Percentiles rank a stretch among this genome's conserved stretches.
phyloP scores from a whole-genome alignment of 1,140 invertebrate genomes.

The Mamestra configurata region DNA sequence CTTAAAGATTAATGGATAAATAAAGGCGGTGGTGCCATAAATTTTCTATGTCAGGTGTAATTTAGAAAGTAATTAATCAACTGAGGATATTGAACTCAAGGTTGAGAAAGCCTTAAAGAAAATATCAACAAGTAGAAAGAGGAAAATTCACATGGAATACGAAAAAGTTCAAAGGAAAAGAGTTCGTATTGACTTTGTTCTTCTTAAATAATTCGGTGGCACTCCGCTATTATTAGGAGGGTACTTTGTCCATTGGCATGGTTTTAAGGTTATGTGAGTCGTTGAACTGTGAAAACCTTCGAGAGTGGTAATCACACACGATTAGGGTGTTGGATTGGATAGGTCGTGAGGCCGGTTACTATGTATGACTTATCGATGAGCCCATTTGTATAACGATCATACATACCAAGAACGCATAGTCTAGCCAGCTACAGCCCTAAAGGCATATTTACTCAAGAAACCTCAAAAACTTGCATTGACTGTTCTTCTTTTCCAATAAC shows the following conservation, averaged over 20 bases:
- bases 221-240: background rate
- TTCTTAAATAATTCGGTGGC: no score
- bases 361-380: background rate
- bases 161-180: background rate
- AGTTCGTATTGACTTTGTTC: background rate
- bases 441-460: no score
- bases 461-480: no score
- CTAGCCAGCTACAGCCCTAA: no score
- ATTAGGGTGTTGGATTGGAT: background rate
- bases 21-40: background rate
- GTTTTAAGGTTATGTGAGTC: background rate
- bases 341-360: background rate
- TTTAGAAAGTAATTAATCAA: constrained; percentile 24
- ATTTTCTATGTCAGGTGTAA: background rate
- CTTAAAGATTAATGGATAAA: constrained; percentile 1
- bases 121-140: background rate
- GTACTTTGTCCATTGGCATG: background rate
- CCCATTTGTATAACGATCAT: no score
- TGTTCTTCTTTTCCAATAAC: no score
- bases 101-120: background rate
- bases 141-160: background rate
- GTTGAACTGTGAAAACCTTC: background rate
- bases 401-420: no score
- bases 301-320: background rate
- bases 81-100: background rate